phyloP scores from a whole-genome alignment of 35 echinoderm and acorn worm species.

The Lytechinus variegatus region DNA sequence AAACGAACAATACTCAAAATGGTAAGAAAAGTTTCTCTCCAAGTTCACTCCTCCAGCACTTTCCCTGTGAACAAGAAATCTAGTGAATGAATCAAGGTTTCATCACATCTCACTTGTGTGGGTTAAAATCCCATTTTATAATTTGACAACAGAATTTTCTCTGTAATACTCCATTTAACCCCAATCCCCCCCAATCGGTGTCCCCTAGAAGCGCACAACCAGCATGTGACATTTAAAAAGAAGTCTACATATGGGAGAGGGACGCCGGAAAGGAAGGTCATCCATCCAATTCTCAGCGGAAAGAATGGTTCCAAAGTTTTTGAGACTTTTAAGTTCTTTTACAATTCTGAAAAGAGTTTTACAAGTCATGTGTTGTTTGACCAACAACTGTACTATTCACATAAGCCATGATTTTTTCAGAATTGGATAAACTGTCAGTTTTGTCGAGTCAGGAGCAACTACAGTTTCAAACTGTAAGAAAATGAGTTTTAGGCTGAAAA shows the following conservation, averaged over 20 bases:
- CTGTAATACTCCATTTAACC: neutral
- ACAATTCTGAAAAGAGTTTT: too few species aligned
- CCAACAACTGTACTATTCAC: too few species aligned
- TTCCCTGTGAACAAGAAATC: neutral
- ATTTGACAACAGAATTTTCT: neutral
- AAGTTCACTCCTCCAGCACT: too few species aligned
- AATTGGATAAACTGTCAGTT: too few species aligned
- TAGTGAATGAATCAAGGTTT: neutral
- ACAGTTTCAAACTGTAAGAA: too few species aligned
- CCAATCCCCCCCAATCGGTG: neutral
- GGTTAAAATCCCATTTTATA: neutral
- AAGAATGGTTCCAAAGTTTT: neutral
- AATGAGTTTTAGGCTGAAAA: too few species aligned
- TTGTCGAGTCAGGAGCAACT: too few species aligned
- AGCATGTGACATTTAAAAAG: too few species aligned
- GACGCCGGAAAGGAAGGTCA: neutral
- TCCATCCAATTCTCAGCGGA: neutral
- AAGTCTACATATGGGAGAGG: neutral
- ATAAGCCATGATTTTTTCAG: too few species aligned
- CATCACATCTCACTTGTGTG: neutral
- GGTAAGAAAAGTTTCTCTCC: neutral
- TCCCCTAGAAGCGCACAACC: neutral
- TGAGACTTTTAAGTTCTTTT: neutral
- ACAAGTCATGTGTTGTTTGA: too few species aligned
- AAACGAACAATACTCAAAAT: neutral